A percentile compares a stretch with the other conserved stretches of the same genome.
phyloP scores from a whole-genome alignment of 2,888 invertebrate genomes.

The Ochlodes sylvanus region DNA sequence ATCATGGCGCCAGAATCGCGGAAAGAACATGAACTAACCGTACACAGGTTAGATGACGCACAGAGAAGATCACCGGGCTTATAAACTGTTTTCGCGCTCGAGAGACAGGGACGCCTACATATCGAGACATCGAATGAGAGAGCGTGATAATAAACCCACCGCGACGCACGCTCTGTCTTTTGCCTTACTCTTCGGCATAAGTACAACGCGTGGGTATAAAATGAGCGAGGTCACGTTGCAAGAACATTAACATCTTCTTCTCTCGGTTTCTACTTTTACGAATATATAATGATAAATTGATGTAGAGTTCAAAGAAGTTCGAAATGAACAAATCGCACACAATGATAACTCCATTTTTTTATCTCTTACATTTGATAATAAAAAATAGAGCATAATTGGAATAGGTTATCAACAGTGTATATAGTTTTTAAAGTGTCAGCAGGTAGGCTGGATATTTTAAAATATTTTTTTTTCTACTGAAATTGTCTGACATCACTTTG shows the following conservation, averaged over 20 bases:
- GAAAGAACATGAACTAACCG: slow-evolving; percentile 59
- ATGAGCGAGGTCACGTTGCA: slow-evolving; percentile 60
- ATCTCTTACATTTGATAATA: too few species aligned
- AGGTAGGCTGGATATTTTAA: too few species aligned
- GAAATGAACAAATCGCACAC: not conserved
- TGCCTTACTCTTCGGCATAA: slow-evolving; percentile 60
- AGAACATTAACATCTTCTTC: slow-evolving; percentile 57
- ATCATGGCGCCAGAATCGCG: slow-evolving; percentile 57
- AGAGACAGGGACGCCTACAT: slow-evolving; percentile 51
- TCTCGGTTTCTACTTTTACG: slow-evolving; percentile 75
- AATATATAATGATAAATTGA: not conserved
- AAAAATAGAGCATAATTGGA: too few species aligned
- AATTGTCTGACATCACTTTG: not conserved
- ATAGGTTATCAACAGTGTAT: too few species aligned
- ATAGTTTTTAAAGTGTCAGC: too few species aligned
- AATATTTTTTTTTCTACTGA: not conserved
- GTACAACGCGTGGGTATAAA: slow-evolving; percentile 47
- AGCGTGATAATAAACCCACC: slow-evolving; percentile 47
- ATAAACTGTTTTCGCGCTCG: slow-evolving; percentile 37
- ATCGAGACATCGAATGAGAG: slow-evolving; percentile 34
- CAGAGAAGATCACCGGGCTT: slow-evolving; percentile 50
- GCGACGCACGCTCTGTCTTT: slow-evolving; percentile 46
- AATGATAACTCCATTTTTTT: too few species aligned
- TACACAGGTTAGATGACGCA: slow-evolving; percentile 52
- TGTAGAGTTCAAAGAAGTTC: not conserved